phyloP scores from a whole-genome alignment of 92 coral and sea anemone species.

The Bergia sp. region DNA sequence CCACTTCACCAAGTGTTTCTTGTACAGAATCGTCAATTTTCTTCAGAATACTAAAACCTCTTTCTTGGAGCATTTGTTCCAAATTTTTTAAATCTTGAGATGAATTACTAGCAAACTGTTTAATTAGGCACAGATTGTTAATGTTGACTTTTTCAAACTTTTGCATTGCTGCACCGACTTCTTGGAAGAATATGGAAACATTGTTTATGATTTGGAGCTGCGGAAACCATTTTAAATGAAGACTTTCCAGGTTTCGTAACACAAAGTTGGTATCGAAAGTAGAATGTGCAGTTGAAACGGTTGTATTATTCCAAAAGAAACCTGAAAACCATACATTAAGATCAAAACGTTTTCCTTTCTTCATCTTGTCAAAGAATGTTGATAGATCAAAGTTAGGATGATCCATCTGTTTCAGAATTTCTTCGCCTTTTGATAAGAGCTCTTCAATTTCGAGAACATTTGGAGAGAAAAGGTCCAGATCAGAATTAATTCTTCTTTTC shows the following conservation, averaged over 20 bases:
- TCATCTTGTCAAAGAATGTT: slow-evolving; percentile 37
- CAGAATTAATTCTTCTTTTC: slow-evolving; percentile 48
- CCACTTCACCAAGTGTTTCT: slow-evolving; percentile 43
- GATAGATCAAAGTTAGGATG: slow-evolving; percentile 28
- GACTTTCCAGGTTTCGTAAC: slow-evolving; percentile 10
- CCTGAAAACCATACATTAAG: neutral
- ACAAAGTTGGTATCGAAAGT: neutral
- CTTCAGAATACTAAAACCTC: slow-evolving; percentile 50
- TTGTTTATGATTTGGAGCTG: slow-evolving; percentile 40
- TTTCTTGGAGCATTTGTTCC: slow-evolving; percentile 55
- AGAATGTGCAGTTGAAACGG: neutral
- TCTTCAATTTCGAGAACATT: slow-evolving; percentile 28
- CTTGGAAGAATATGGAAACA: slow-evolving; percentile 58
- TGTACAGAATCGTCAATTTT: slow-evolving; percentile 44
- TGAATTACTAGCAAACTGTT: slow-evolving; percentile 55
- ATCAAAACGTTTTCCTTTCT: slow-evolving; percentile 9
- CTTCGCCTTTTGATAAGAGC: slow-evolving; percentile 14
- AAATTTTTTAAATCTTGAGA: slow-evolving; percentile 57
- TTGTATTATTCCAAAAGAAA: neutral
- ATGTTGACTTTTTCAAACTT: slow-evolving; percentile 56
- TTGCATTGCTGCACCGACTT: slow-evolving; percentile 57
- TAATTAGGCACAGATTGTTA: slow-evolving; percentile 58
- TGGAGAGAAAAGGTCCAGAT: slow-evolving; percentile 43
- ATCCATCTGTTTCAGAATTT: slow-evolving; percentile 29
- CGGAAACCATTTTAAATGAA: slow-evolving; percentile 35